Conservation (phyloP, 1,140 invertebrate genomes). For the Euwallacea fornicatus region DNA sequence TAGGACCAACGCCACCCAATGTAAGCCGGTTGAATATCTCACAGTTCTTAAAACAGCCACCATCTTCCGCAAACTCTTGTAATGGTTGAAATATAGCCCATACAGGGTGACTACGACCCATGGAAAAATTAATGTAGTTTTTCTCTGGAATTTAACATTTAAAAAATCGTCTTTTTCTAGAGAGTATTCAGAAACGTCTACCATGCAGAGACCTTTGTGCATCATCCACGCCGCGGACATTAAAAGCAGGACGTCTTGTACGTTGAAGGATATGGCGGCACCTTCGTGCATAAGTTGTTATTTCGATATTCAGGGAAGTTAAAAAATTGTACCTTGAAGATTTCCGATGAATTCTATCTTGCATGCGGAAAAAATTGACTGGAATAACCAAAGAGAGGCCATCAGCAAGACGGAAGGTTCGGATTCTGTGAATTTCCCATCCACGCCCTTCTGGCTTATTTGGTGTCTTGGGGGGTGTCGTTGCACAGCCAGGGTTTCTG, state of each 20-base stretch:
- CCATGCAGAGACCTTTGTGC: conserved; percentile 34
- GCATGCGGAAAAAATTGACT: conserved; percentile 39
- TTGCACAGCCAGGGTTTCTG: conserved; percentile 10
- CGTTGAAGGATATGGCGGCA: conserved; percentile 37
- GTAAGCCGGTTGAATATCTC: conserved; percentile 30
- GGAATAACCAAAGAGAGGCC: conserved; percentile 35
- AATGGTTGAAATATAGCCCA: conserved; percentile 42
- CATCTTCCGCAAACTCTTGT: conserved; percentile 38
- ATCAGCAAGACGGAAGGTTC: conserved; percentile 16
- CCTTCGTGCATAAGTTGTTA: conserved; percentile 19
- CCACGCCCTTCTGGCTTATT: neutral
- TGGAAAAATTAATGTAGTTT: conserved; percentile 38
- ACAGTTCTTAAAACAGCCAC: conserved; percentile 32
- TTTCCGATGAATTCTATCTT: conserved; percentile 38
- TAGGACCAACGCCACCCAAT: conserved; percentile 39
- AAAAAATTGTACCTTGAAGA: conserved; percentile 26
- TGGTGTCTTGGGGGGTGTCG: neutral
- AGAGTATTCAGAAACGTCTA: neutral
- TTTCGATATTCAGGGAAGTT: neutral
- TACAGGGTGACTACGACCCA: conserved; percentile 36
- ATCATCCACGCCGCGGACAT: conserved; percentile 38
- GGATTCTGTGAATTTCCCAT: conserved; percentile 22
- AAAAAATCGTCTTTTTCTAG: neutral
- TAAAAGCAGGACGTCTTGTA: conserved; percentile 38
- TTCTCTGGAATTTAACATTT: conserved; percentile 25